Base-by-base conservation (phyloP, 2,113 vertebrate genomes). In the Callocephalon fimbriatum region DNA sequence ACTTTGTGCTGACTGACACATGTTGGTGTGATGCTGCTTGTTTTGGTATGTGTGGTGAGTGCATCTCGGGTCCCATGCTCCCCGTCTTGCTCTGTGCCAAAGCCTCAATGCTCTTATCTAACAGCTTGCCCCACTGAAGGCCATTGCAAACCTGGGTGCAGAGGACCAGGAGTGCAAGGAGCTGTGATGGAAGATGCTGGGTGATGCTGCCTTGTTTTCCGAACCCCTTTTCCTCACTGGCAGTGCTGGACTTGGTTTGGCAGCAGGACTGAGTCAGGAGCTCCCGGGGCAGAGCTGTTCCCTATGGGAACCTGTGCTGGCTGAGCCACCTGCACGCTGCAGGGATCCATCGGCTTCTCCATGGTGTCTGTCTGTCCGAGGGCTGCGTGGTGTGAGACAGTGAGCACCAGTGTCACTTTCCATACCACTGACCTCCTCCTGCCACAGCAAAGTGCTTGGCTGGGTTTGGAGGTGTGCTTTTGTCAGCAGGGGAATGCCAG, bases 21-120 rank as follows among this genome's bases (percentile, higher is more conserved):
- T 32, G 65, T 35, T 0, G 1, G 67, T 20, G 71, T 7, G 66
- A 0, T 2, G 1, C n/a, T 6, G 80, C 13, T 16, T 1, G 0
- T 20, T 21, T 12, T 1, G 10, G 75, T 26, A 20, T 1, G 0
- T 0, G 15, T 44, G 51, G 26, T 5, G 18, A 7, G n/a, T 15
- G 1, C 48, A 22, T 37, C 3, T 77, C 2, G 0, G 42, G 53
- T 45, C 37, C 31, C 17, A 4, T 0, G 1, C 32, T 59, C 8
- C 53, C 18, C 54, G 23, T 5, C 51, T 63, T 35, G 51, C n/a
- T 40, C 48, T 1, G 1, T 86, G 76, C 53, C 63, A 31, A 48
- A 44, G 50, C 79, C 71, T 80, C 7, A 0, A 1, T 15, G 27
- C 0, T 37, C 50, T 59, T 32, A 9, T 6, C 54, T 38, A 17